Conservation (phyloP, 2,888 invertebrate species). For the Diachrysia chrysitis region DNA sequence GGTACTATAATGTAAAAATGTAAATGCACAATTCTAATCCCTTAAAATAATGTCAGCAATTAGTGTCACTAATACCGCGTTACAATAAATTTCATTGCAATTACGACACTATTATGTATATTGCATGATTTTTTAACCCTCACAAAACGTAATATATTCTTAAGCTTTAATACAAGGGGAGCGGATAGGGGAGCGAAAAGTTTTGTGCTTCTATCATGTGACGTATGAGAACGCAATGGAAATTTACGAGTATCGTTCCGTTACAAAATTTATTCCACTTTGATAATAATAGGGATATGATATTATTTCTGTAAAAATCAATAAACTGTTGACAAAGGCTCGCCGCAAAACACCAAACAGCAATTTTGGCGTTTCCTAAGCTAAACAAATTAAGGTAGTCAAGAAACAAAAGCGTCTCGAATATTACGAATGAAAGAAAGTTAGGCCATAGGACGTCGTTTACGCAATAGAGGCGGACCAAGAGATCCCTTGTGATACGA, state of each 20-base stretch:
- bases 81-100: slow-evolving; percentile 75
- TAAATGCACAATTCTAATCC: slow-evolving; percentile 47
- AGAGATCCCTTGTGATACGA: slow-evolving; percentile 61
- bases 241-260: slow-evolving; percentile 45
- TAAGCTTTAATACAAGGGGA: slow-evolving; percentile 64
- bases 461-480: slow-evolving; percentile 40
- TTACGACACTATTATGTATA: slow-evolving; percentile 78
- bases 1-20: slow-evolving; percentile 23
- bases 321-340: no score
- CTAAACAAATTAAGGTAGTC: slow-evolving; percentile 17
- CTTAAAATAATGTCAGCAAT: slow-evolving; percentile 56
- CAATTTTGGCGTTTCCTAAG: no score
- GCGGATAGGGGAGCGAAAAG: slow-evolving; percentile 70
- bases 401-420: slow-evolving; percentile 24
- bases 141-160: slow-evolving; percentile 70
- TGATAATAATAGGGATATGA: slow-evolving; percentile 26
- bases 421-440: slow-evolving; percentile 28
- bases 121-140: slow-evolving; percentile 79
- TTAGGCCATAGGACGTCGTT: slow-evolving; percentile 34
- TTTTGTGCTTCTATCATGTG: slow-evolving; percentile 75
- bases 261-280: slow-evolving; percentile 53
- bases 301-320: slow-evolving; percentile 32
- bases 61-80: slow-evolving; percentile 57
- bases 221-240: slow-evolving; percentile 50
- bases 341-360: no score